phyloP scores from a whole-genome alignment of 2,888 invertebrate genomes.

The Apocheima hispidaria region DNA sequence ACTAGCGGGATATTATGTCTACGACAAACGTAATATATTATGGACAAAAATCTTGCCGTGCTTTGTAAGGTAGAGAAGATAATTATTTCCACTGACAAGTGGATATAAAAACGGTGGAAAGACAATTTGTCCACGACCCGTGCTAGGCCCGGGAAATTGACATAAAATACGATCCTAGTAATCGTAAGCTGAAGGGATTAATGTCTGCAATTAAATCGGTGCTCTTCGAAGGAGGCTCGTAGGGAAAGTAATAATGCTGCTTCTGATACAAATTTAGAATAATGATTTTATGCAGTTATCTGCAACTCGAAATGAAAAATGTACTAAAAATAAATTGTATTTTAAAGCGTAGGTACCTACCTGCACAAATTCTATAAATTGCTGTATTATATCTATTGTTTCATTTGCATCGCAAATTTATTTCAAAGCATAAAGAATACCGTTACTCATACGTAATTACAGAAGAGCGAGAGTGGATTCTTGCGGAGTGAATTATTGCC shows the following conservation, averaged over 20 bases:
- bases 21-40: too few relatives aligned
- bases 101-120: too few relatives aligned
- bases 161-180: slow-evolving; percentile 7
- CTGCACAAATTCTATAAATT: too few relatives aligned
- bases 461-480: slow-evolving; percentile 51
- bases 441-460: slow-evolving; percentile 52
- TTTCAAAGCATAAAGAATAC: slow-evolving; percentile 46
- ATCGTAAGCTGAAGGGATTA: slow-evolving; percentile 61
- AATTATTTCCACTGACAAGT: too few relatives aligned
- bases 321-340: background rate
- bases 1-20: too few relatives aligned
- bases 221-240: slow-evolving; percentile 23
- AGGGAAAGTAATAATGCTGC: background rate
- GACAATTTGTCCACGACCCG: too few relatives aligned
- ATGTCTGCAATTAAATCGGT: slow-evolving; percentile 74
- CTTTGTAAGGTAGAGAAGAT: too few relatives aligned
- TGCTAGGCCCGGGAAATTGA: background rate
- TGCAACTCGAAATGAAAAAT: too few relatives aligned
- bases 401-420: background rate
- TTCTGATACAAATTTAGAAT: background rate
- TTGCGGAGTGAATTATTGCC: slow-evolving; percentile 68
- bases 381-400: background rate
- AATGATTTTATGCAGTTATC: background rate
- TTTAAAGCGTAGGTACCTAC: background rate
- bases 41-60: too few relatives aligned